Conservation (phyloP, 2,797 vertebrate genomes). For the Ambastaia sidthimunki region DNA sequence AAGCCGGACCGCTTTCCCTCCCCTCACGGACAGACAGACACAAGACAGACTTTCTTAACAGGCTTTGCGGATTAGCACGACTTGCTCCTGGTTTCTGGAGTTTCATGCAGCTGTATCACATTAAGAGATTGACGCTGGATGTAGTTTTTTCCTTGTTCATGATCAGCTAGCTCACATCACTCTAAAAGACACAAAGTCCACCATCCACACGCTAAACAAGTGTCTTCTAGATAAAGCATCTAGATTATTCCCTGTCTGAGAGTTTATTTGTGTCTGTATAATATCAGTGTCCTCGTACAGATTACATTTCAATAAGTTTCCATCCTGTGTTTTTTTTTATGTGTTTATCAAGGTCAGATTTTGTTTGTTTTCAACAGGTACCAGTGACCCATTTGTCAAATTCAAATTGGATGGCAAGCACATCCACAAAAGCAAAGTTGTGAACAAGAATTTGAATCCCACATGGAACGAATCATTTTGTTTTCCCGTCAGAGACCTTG, state of each 20-base stretch:
- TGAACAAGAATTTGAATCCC: slow-evolving; percentile 92
- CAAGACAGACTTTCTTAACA: slow-evolving; percentile 77
- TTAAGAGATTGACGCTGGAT: slow-evolving; percentile 70
- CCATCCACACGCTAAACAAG: slow-evolving; percentile 10
- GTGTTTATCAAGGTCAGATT: neutral
- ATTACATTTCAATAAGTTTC: neutral
- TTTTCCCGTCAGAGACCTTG: slow-evolving; percentile 84
- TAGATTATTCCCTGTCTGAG: slow-evolving; percentile 24
- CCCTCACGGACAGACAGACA: slow-evolving; percentile 54
- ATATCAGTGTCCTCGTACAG: neutral
- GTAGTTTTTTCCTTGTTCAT: slow-evolving; percentile 72
- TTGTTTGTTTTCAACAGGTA: slow-evolving; percentile 75
- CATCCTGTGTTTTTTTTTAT: neutral
- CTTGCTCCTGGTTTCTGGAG: slow-evolving; percentile 78
- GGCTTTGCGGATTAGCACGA: slow-evolving; percentile 83
- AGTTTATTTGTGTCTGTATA: slow-evolving; percentile 15
- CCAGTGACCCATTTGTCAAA: slow-evolving; percentile 95
- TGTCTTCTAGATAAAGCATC: slow-evolving; percentile 4
- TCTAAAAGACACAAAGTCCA: slow-evolving; percentile 66
- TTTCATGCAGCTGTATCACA: slow-evolving; percentile 63
- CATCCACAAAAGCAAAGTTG: slow-evolving; percentile 95
- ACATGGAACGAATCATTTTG: slow-evolving; percentile 93
- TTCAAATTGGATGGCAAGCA: slow-evolving; percentile 95
- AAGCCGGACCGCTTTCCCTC: slow-evolving; percentile 75
- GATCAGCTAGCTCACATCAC: slow-evolving; percentile 77